Evolutionary conservation across 2,113 vertebrate genomes (phyloP).

Genomic region (Halcyon senegalensis): DNA sequence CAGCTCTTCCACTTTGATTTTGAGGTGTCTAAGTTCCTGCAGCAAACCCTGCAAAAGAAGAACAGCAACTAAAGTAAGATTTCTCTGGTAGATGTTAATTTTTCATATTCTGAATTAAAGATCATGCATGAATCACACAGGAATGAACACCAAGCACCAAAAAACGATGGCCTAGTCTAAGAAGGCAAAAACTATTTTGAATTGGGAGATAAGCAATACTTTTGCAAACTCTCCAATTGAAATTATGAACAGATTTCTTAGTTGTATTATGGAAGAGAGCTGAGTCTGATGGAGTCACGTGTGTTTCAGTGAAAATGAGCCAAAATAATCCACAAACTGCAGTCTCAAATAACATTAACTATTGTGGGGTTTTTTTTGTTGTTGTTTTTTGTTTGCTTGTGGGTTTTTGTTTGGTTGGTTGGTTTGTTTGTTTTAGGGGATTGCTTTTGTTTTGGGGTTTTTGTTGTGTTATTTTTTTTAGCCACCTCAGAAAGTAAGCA

Average conservation of each 20-base stretch:
- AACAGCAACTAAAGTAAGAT: neutral
- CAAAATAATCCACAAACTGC: neutral
- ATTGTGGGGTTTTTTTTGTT: too few relatives aligned
- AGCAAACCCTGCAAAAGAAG: conserved; percentile 80
- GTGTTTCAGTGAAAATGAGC: neutral
- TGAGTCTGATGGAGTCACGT: neutral
- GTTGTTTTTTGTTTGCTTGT: too few relatives aligned
- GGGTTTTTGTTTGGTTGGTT: too few relatives aligned
- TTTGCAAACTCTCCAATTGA: neutral
- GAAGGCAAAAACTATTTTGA: neutral
- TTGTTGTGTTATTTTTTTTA: neutral
- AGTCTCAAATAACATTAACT: neutral
- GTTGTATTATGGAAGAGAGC: neutral
- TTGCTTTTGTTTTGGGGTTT: neutral
- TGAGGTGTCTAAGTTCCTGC: conserved; percentile 89
- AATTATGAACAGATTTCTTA: neutral
- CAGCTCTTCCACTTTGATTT: conserved; percentile 91
- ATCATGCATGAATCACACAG: neutral
- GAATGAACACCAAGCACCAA: neutral
- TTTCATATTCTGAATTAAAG: neutral
- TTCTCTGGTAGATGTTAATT: neutral
- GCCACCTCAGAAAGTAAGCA: neutral
- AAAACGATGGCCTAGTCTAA: neutral
- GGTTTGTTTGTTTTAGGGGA: neutral
- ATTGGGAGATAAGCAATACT: neutral